Base-by-base conservation (phyloP, 2,113 vertebrate species). In the Rhadina sibilatrix region DNA sequence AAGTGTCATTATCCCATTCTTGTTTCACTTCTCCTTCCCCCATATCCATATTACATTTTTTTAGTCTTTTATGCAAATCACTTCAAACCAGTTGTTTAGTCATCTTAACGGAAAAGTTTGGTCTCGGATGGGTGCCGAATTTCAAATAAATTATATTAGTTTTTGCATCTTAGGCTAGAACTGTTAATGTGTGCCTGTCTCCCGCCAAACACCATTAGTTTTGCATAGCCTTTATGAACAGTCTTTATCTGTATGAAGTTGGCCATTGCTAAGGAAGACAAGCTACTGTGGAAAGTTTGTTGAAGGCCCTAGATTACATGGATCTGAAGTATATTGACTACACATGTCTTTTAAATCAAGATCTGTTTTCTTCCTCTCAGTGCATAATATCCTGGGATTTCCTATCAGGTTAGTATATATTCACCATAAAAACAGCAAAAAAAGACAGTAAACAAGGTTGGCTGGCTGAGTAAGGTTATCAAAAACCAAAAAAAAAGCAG, bases 21-120 rank as follows among this genome's bases (percentile, higher is more conserved):
- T 90, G 92, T 97, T 96, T 97, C 96, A 95, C 96, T 97, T 97
- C 94, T 92, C 72, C 57, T 94, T 96, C 60, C 37, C 23, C 5
- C 12, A 7, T 44, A 92, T 96, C 93, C 83, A 40, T 96, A 50
- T 75, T 81, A 54, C 12, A 6, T 75, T 92, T 47, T 94, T 87
- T 0, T 78, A 94, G 74, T 63, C 68, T 81, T 92, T 38, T 89
- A 94, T 97, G 96, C 94, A 97, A 96, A 97, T 57, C 68, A 37
- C 1, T 2, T 89, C 57, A 61, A 81, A 47, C 52, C 79, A 84
- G 64, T 82, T 87, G 69, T 87, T 95, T 89, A 90, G 83, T 83
- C 56, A 80, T 89, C 83, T 82, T 83, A 94, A 93, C 86, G 6
- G 88, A 96, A 90, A 92, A 90, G 49, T 90, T 92, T 71, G 57